Evolutionary conservation across 1,140 invertebrate species (phyloP).

Genomic region (Papilio machaon): DNA sequence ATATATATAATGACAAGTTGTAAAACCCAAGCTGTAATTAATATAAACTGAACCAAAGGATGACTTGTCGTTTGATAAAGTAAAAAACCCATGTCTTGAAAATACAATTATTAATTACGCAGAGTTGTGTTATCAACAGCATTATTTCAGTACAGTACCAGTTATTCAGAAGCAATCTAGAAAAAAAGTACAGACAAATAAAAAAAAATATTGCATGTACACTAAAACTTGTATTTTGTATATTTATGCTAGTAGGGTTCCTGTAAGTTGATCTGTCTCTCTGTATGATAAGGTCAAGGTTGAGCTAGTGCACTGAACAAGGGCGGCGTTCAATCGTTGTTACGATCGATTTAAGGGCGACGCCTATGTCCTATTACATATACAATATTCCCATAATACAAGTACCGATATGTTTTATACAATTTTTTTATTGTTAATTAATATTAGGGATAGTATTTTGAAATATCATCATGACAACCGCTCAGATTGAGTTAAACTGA

Average conservation of each 20-base stretch:
- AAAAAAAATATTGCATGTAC: too few relatives aligned
- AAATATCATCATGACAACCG: not conserved
- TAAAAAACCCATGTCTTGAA: not conserved
- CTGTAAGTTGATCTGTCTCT: not conserved
- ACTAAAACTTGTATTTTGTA: too few relatives aligned
- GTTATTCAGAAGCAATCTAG: not conserved
- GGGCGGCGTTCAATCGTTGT: not conserved
- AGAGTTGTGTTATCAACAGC: not conserved
- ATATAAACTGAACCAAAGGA: not conserved
- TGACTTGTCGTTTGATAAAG: not conserved
- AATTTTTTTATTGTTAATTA: not conserved
- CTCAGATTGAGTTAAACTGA: not conserved
- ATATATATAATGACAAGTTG: not conserved
- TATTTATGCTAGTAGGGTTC: not conserved
- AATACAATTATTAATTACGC: not conserved
- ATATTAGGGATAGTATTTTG: not conserved
- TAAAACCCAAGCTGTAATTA: not conserved
- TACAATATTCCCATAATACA: not conserved
- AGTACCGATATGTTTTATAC: not conserved
- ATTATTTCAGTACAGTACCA: too few relatives aligned
- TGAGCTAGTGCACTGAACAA: not conserved
- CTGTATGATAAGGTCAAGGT: not conserved
- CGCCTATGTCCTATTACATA: not conserved
- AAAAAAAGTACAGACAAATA: not conserved
- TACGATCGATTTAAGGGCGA: not conserved